Evolutionary conservation across 2,113 vertebrate genomes (phyloP).

Genomic region (Apteryx mantelli): DNA sequence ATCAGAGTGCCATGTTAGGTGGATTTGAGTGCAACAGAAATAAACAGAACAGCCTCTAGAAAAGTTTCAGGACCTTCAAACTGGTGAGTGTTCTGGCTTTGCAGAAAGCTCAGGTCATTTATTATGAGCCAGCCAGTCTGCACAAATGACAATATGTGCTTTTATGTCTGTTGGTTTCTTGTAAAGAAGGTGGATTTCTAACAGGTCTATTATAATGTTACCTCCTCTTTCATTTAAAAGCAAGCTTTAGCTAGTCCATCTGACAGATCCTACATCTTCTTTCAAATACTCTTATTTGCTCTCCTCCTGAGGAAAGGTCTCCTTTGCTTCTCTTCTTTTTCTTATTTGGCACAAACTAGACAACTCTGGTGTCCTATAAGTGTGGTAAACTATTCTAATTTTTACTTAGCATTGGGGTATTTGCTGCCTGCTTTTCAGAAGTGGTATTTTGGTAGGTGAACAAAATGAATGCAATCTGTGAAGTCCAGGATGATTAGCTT

Average conservation of each 20-base stretch:
- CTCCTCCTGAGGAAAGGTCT: neutral
- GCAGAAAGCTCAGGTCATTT: neutral
- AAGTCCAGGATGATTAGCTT: neutral
- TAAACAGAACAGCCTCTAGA: slow-evolving; percentile 20
- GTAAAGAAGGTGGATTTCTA: neutral
- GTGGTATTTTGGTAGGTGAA: neutral
- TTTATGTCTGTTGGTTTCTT: neutral
- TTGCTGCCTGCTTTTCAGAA: neutral
- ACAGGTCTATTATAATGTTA: neutral
- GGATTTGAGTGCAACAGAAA: neutral
- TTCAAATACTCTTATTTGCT: neutral
- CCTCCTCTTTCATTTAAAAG: neutral
- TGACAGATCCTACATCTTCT: neutral
- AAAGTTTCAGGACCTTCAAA: neutral
- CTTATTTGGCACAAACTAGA: accelerated
- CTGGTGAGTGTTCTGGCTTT: neutral
- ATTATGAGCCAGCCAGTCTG: neutral
- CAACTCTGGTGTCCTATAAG: neutral
- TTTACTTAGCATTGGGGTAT: neutral
- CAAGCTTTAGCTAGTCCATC: neutral
- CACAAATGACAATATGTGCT: neutral
- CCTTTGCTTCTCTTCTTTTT: neutral
- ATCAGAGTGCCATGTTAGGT: neutral
- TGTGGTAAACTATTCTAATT: neutral
- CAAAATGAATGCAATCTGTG: neutral